A percentile compares a stretch with the other conserved stretches of the same genome.
These are phyloP conservation scores for Hippocampus barbouri DNA, from an alignment of 2,113 vertebrate species.

Conservation along the genomic window DNA sequence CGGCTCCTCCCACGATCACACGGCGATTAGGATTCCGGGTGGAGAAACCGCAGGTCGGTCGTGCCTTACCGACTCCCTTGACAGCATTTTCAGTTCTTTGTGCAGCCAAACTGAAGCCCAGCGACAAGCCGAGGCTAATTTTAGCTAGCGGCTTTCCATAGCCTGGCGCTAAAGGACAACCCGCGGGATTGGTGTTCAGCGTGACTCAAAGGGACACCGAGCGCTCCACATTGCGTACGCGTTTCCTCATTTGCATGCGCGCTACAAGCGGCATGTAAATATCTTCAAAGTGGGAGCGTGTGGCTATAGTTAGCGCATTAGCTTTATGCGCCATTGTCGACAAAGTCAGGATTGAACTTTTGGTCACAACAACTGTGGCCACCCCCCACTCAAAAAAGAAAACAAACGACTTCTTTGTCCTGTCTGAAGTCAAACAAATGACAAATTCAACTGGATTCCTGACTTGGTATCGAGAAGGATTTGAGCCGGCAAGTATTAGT, in stretches of 20 bases:
- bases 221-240: conserved; percentile 32
- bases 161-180: conserved; percentile 36
- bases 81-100: neutral
- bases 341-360: neutral
- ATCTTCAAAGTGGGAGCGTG: conserved; percentile 13
- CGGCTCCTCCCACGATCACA: conserved; percentile 64
- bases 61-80: conserved; percentile 9
- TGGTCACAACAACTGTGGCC: neutral
- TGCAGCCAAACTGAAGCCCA: neutral
- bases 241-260: conserved; percentile 37
- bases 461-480: neutral
- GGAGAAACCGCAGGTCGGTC: conserved; percentile 53
- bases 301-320: neutral
- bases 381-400: neutral
- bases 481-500: too few species aligned
- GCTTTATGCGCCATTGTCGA: neutral
- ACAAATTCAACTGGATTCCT: neutral
- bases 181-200: conserved; percentile 29
- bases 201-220: conserved; percentile 45
- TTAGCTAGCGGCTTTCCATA: conserved; percentile 19
- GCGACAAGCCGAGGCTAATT: conserved; percentile 28
- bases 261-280: conserved; percentile 15
- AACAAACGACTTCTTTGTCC: neutral
- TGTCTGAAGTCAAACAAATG: neutral
- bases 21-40: conserved; percentile 65